A percentile compares a stretch with the other conserved stretches of the same genome.
Evolutionary conservation across 2,113 vertebrate genomes (phyloP).

Genomic region (Sminthopsis crassicaudata): DNA sequence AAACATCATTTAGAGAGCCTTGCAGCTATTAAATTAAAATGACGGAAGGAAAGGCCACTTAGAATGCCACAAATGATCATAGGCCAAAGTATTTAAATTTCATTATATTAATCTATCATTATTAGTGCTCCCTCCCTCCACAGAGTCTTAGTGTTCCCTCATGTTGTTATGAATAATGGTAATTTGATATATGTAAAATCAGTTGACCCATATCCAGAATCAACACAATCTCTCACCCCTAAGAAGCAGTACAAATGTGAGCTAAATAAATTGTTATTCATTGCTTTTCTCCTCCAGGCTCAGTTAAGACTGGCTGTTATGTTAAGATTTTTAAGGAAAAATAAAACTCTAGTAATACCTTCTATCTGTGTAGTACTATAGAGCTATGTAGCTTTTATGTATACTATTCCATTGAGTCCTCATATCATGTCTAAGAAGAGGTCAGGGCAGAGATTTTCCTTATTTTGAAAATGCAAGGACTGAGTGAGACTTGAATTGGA

Average conservation of each 20-base stretch:
- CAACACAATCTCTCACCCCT: background rate
- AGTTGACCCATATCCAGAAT: background rate
- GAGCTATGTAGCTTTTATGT: background rate
- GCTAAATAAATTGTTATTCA: background rate
- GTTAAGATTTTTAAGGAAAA: background rate
- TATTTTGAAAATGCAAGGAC: background rate
- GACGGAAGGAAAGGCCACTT: background rate
- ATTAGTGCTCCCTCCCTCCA: background rate
- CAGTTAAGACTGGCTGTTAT: background rate
- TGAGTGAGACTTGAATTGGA: background rate
- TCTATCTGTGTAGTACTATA: background rate
- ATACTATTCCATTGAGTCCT: background rate
- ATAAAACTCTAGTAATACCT: background rate
- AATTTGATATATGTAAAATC: background rate
- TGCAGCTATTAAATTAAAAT: constrained; percentile 54
- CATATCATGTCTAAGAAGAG: background rate
- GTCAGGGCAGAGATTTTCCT: background rate
- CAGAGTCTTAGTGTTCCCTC: background rate
- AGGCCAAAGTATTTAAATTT: constrained; percentile 53
- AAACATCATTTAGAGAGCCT: constrained; percentile 27
- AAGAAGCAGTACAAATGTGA: background rate
- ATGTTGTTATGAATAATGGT: background rate
- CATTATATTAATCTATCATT: constrained; percentile 52
- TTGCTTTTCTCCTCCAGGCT: constrained; percentile 43
- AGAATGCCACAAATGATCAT: constrained; percentile 20